Evolutionary conservation across 2,113 vertebrate species (phyloP).

Genomic region (Struthidea cinerea): DNA sequence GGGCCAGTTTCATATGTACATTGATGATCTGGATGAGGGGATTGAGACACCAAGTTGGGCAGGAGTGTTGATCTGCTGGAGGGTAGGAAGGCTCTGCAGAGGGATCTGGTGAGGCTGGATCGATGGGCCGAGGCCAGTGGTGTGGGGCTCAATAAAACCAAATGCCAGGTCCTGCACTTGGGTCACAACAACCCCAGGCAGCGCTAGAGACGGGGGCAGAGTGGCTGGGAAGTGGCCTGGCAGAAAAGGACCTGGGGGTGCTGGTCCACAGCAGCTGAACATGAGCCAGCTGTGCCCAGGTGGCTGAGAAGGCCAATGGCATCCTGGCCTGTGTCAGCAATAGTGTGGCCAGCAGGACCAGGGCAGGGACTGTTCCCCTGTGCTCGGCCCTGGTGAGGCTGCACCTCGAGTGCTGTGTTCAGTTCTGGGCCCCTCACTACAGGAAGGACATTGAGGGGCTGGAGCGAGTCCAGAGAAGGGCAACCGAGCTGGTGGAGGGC

Average conservation of each 20-base stretch:
- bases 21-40: neutral
- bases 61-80: neutral
- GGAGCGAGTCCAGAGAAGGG: rapidly evolving
- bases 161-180: neutral
- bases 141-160: neutral
- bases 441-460: neutral
- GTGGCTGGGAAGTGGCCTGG: neutral
- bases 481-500: neutral
- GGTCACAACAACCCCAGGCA: neutral
- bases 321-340: neutral
- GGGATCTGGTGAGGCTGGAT: neutral
- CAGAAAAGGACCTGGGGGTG: neutral
- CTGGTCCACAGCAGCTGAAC: neutral
- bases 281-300: neutral
- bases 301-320: neutral
- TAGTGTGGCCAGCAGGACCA: neutral
- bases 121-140: rapidly evolving
- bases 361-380: neutral
- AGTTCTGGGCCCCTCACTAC: neutral
- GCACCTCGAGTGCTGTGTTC: rapidly evolving
- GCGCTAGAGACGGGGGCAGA: neutral
- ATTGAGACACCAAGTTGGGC: neutral
- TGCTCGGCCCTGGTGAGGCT: rapidly evolving
- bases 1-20: neutral
- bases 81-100: neutral